A percentile compares a stretch with the other conserved stretches of the same genome.
These are phyloP conservation scores for Boleophthalmus pectinirostris DNA, from an alignment of 2,113 vertebrate species.

Conservation along the genomic window DNA sequence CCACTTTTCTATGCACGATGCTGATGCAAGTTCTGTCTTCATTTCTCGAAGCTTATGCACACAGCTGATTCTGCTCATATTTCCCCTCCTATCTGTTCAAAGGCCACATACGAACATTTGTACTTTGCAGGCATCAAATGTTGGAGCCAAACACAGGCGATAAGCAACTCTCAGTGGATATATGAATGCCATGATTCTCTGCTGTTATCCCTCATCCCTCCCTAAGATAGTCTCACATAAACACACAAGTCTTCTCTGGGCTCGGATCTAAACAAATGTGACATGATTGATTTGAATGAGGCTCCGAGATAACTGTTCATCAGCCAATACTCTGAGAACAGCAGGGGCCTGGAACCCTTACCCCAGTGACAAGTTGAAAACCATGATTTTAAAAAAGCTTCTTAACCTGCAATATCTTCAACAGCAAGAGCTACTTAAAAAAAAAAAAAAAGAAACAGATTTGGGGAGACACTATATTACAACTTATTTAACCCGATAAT, in stretches of 20 bases:
- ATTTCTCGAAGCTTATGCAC: background rate
- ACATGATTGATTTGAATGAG: slow-evolving; percentile 76
- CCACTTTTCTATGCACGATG: slow-evolving; percentile 38
- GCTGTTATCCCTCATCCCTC: slow-evolving; percentile 63
- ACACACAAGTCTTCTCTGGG: slow-evolving; percentile 60
- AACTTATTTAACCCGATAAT: background rate
- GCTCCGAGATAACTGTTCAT: slow-evolving; percentile 75
- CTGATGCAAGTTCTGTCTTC: slow-evolving; percentile 36
- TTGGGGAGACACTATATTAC: background rate
- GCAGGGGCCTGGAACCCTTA: slow-evolving; percentile 59
- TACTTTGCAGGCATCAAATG: slow-evolving; percentile 60
- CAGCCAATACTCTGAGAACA: slow-evolving; percentile 65
- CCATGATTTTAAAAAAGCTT: slow-evolving; percentile 12
- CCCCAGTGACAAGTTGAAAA: slow-evolving; percentile 43
- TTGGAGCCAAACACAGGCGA: slow-evolving; percentile 60
- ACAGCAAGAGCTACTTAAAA: background rate
- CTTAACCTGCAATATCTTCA: background rate
- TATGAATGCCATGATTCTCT: slow-evolving; percentile 56
- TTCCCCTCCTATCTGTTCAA: slow-evolving; percentile 21
- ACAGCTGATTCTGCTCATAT: slow-evolving; percentile 24
- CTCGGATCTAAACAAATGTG: slow-evolving; percentile 75
- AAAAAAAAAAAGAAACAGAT: background rate
- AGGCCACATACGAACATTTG: slow-evolving; percentile 49
- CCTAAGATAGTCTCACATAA: slow-evolving; percentile 69
- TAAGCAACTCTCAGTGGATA: slow-evolving; percentile 66